A percentile compares a stretch with the other conserved stretches of the same genome.
Evolutionary conservation across 2,113 vertebrate species (phyloP).

Genomic region (Aix galericulata): DNA sequence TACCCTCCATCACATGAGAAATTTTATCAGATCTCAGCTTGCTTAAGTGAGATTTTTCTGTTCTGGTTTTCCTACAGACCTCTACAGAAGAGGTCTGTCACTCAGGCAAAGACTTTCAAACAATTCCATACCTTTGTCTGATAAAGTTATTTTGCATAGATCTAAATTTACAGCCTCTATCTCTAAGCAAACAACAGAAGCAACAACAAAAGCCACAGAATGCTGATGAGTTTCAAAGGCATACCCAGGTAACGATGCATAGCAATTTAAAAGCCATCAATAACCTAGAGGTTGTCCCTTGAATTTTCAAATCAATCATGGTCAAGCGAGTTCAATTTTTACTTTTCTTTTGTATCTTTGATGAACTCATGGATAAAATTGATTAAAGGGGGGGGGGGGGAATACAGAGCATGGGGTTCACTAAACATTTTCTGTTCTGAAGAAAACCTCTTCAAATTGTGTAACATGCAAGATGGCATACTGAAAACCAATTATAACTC

Average conservation of each 20-base stretch:
- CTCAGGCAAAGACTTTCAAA: slow-evolving; percentile 24
- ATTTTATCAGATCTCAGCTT: neutral
- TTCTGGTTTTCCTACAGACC: neutral
- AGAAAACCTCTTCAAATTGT: slow-evolving; percentile 61
- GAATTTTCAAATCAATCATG: slow-evolving; percentile 66
- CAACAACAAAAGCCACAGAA: slow-evolving; percentile 61
- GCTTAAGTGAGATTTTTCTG: neutral
- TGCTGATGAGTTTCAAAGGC: slow-evolving; percentile 62
- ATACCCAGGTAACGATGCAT: slow-evolving; percentile 38
- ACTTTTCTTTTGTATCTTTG: slow-evolving; percentile 32
- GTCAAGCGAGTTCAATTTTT: slow-evolving; percentile 58
- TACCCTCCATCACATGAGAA: neutral
- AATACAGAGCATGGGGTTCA: slow-evolving; percentile 24
- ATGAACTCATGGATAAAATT: slow-evolving; percentile 48
- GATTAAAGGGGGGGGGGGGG: slow-evolving; percentile 58
- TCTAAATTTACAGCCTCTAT: slow-evolving; percentile 54
- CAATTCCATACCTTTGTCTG: slow-evolving; percentile 44
- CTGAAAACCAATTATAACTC: slow-evolving; percentile 73
- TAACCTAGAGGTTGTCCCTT: slow-evolving; percentile 56
- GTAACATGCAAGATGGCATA: slow-evolving; percentile 47
- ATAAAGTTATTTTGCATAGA: slow-evolving; percentile 38
- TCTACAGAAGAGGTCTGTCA: neutral
- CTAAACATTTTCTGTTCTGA: slow-evolving; percentile 58
- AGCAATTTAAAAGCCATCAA: slow-evolving; percentile 69
- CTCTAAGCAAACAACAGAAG: slow-evolving; percentile 58